Percentiles rank a stretch among this genome's conserved stretches.
phyloP scores from a whole-genome alignment of 2,113 vertebrate species.

The Psophia crepitans region DNA sequence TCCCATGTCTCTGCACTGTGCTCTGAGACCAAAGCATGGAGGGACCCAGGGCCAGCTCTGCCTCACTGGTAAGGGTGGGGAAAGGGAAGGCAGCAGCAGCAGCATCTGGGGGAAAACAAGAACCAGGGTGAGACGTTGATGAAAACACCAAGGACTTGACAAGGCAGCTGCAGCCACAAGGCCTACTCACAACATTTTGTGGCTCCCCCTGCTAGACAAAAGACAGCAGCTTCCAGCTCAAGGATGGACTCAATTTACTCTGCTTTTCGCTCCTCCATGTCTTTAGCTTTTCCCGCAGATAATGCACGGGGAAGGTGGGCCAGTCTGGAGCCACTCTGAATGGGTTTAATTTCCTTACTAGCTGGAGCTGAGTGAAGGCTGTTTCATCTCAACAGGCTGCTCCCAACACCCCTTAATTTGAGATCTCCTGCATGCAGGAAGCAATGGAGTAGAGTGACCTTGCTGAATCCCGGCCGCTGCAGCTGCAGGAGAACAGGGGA shows the following conservation, averaged over 20 bases:
- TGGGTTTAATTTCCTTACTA: background rate
- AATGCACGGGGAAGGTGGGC: background rate
- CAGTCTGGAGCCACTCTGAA: background rate
- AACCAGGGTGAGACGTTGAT: background rate
- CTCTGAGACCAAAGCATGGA: background rate
- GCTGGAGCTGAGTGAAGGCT: slow-evolving; percentile 3
- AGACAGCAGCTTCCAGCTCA: background rate
- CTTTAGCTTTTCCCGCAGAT: background rate
- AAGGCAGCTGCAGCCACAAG: background rate
- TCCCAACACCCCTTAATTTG: slow-evolving; percentile 53
- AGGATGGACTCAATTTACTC: background rate
- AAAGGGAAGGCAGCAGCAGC: background rate
- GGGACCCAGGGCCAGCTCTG: background rate
- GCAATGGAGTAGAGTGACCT: slow-evolving; percentile 58
- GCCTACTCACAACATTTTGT: background rate
- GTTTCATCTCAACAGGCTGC: slow-evolving; percentile 46
- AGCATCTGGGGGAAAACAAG: background rate
- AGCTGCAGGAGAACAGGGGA: slow-evolving; percentile 19
- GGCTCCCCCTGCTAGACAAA: background rate
- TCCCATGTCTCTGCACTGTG: background rate
- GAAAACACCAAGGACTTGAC: background rate
- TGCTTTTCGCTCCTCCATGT: background rate
- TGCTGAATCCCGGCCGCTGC: background rate
- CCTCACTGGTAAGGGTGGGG: fast-evolving
- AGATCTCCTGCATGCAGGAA: slow-evolving; percentile 45